Conservation (phyloP, 2,797 vertebrate species). For the Hippocampus kuda region DNA sequence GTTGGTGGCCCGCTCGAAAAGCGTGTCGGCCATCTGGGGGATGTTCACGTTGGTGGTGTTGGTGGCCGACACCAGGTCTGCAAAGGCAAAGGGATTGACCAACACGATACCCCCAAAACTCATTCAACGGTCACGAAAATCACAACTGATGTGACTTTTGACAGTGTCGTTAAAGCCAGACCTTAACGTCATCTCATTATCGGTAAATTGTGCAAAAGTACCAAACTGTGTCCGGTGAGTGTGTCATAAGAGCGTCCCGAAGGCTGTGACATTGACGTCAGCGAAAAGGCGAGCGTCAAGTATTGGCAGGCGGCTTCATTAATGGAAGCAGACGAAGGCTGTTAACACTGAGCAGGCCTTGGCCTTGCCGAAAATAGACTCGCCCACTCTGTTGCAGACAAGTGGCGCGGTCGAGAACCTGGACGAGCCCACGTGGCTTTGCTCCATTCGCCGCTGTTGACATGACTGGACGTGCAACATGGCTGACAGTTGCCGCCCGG, state of each 20-base stretch:
- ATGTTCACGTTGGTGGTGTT: constrained; percentile 99
- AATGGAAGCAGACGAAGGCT: constrained; percentile 34
- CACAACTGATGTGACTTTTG: not conserved
- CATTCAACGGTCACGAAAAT: no score
- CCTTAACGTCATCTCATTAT: not conserved
- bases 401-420: not conserved
- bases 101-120: no score
- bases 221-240: not conserved
- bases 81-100: constrained; percentile 11
- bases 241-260: not conserved
- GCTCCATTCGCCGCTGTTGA: not conserved
- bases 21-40: constrained; percentile 97
- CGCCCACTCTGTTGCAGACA: constrained; percentile 4
- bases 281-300: constrained; percentile 14
- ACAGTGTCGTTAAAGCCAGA: not conserved
- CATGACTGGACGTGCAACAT: not conserved
- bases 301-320: constrained; percentile 29
- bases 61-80: constrained; percentile 96
- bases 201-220: no score
- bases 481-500: constrained; percentile 15
- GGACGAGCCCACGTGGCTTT: no score
- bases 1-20: constrained; percentile 93
- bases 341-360: constrained; percentile 28
- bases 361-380: constrained; percentile 16
- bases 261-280: constrained; percentile 19